A percentile compares a stretch with the other conserved stretches of the same genome.
Conservation (phyloP, 2,113 vertebrate species). For the Melanotaenia duboulayi region DNA sequence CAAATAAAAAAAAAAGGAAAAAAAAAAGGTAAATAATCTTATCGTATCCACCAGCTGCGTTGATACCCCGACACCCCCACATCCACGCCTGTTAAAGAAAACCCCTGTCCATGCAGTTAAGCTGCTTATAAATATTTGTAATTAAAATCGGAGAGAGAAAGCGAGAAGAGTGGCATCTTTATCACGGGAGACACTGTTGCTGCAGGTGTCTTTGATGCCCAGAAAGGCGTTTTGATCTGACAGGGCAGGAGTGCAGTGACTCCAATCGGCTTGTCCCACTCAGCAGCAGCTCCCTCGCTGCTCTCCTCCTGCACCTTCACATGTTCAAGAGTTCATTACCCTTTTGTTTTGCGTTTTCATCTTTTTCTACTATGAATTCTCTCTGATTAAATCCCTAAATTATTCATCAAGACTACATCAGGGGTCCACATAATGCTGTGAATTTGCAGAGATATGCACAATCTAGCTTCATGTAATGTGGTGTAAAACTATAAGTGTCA, state of each 20-base stretch:
- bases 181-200: conserved; percentile 75
- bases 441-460: conserved; percentile 40
- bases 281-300: conserved; percentile 31
- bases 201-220: conserved; percentile 80
- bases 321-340: conserved; percentile 65
- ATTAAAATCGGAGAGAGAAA: conserved; percentile 76
- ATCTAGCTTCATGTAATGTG: conserved; percentile 19
- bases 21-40: conserved; percentile 75
- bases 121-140: conserved; percentile 83
- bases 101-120: conserved; percentile 74
- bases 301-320: conserved; percentile 12
- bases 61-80: conserved; percentile 71
- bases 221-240: conserved; percentile 76
- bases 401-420: conserved; percentile 58
- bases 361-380: conserved; percentile 59
- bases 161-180: conserved; percentile 74
- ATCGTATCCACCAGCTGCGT: conserved; percentile 77
- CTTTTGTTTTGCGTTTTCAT: conserved; percentile 66
- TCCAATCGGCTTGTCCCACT: conserved; percentile 67
- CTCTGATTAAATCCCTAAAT: conserved; percentile 43
- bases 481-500: neutral
- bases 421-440: conserved; percentile 19
- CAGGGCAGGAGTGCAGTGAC: conserved; percentile 57
- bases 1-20: conserved; percentile 61
- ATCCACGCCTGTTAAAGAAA: conserved; percentile 66